These are phyloP conservation scores for Rhynchonycteris naso DNA, from an alignment of 2,797 vertebrate species.

Conservation along the genomic window DNA sequence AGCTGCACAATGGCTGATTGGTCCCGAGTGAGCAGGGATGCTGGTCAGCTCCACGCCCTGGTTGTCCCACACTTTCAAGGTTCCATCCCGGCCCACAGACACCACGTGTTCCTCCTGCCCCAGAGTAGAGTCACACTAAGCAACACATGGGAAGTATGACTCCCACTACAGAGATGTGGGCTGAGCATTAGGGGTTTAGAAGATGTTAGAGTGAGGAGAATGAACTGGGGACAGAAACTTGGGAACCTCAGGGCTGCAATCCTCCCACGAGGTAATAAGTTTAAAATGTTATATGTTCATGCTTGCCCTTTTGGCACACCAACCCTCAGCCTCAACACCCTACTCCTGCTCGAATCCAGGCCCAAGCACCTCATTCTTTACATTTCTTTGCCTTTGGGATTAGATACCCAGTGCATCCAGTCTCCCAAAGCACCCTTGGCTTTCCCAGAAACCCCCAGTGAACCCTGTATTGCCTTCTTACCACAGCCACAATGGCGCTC, in stretches of 20 bases:
- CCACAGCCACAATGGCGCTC: slow-evolving; percentile 87
- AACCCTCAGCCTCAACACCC: not conserved
- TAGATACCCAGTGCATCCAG: not conserved
- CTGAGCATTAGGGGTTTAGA: not conserved
- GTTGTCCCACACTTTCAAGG: slow-evolving; percentile 90
- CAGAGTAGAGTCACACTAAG: not conserved
- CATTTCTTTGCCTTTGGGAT: not conserved
- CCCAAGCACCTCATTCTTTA: not conserved
- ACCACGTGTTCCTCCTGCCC: slow-evolving; percentile 87
- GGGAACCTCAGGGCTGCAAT: not conserved
- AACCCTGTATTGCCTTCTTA: slow-evolving; percentile 74
- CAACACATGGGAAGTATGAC: not conserved
- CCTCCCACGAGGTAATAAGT: not conserved
- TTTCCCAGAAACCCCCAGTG: not conserved
- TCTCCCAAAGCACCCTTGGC: not conserved
- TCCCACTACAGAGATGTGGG: not conserved
- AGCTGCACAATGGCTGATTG: slow-evolving; percentile 86
- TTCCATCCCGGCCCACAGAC: slow-evolving; percentile 87
- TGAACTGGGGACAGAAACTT: too few species aligned
- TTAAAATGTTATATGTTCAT: not conserved
- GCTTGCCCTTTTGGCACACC: not conserved
- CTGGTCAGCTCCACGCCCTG: slow-evolving; percentile 87
- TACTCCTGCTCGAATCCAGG: not conserved
- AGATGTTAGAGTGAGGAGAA: not conserved
- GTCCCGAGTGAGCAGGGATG: slow-evolving; percentile 88